Base-by-base conservation (phyloP, 92 coral and sea anemone genomes). In the Actinernus sp. region DNA sequence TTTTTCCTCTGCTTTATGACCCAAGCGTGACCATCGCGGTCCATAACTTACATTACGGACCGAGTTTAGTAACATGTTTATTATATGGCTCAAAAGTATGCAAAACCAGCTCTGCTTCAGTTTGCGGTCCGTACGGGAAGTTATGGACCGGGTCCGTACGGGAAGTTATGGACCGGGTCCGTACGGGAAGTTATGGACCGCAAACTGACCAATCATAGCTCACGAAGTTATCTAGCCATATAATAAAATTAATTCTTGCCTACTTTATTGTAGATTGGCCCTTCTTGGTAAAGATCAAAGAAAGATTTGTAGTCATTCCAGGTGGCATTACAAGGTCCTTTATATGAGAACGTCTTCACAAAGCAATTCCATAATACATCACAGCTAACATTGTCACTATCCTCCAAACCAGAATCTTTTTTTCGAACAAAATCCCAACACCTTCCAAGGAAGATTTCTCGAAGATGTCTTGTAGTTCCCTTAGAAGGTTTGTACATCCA, bases 361-460 rank as follows among this genome's bases (percentile, higher is more conserved):
- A 95, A 95, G 2, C 81, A 63, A 4, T 81, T 71, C 97, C 95
- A 95, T 11, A 95, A 43, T 58, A 27, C 59, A 12, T 64, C 61
- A 47, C 99, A 95, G 45, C 91, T 75, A 19, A 87, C 45, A 16
- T 63, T 80, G 16, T 62, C 37, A 0, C 83, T 63, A 17, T 77
- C 47, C 31, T 51, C 47, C 24, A 81, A 66, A 26, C 53, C 39
- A 19, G 69, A 33, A 24, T 61, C 76, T 41, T 66, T 80, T 19
- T 60, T 68, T 32, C 68, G 61, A 22, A 79, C 71, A 45, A 79
- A 95, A 52, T 86, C 92, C 99, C 99, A 95, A 44, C 99, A 95
- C 4, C 96, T 79, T 21, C 99, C 99, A 10, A 91, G 66, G 41
- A 95, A 95, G 24, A 91, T 87, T 18, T 84, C 92, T 59, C 76